Evolutionary conservation across 2,113 vertebrate species (phyloP).

Genomic region (Gymnarchus niloticus): DNA sequence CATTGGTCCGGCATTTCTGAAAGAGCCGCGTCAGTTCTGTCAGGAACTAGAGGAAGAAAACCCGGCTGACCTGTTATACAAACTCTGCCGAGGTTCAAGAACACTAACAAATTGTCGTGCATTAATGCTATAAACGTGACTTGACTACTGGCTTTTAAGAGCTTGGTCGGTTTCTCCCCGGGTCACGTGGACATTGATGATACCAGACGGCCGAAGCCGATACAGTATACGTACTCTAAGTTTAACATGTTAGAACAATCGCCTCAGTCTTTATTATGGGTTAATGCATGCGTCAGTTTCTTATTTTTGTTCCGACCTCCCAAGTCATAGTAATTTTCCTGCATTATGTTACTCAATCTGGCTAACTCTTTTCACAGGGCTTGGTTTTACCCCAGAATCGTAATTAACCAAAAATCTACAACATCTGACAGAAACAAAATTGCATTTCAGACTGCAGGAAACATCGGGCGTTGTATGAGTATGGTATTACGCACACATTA

Average conservation of each 20-base stretch:
- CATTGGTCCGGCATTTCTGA: conserved; percentile 87
- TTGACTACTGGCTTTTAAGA: neutral
- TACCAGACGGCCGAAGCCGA: neutral
- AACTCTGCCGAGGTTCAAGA: too few relatives aligned
- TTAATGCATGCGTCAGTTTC: neutral
- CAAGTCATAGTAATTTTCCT: neutral
- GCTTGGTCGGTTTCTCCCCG: neutral
- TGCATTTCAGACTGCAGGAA: neutral
- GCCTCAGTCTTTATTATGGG: neutral
- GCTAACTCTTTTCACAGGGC: neutral
- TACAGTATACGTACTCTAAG: neutral
- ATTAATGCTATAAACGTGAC: too few relatives aligned
- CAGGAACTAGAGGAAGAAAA: conserved; percentile 73
- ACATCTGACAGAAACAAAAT: neutral
- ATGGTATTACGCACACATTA: neutral
- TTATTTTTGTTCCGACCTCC: neutral
- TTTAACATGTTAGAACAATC: neutral
- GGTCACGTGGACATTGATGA: neutral
- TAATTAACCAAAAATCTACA: neutral
- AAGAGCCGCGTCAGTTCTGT: conserved; percentile 95
- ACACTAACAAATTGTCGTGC: too few relatives aligned
- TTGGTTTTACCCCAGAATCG: neutral
- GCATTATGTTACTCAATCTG: neutral
- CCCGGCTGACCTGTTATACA: neutral
- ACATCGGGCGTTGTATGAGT: neutral